These are phyloP conservation scores for Rhincodon typus DNA, from an alignment of 2,797 vertebrate genomes.

Conservation along the genomic window DNA sequence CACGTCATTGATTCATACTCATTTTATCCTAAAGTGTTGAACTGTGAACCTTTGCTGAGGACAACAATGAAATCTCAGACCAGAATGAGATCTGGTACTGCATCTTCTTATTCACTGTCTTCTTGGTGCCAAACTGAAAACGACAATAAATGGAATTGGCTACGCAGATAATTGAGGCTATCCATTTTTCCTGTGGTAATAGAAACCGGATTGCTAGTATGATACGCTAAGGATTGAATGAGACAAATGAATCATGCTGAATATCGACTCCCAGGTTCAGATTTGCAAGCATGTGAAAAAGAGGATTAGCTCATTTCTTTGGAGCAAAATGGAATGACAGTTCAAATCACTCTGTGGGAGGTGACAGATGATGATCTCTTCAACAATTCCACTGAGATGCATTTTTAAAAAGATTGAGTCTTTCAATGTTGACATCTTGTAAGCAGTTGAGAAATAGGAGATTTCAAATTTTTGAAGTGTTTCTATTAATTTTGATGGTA, in stretches of 20 bases:
- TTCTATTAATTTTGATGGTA: slow-evolving; percentile 16
- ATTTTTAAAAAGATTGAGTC: slow-evolving; percentile 14
- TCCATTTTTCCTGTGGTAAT: neutral
- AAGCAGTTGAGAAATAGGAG: neutral
- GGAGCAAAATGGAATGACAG: slow-evolving; percentile 23
- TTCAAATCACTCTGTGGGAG: slow-evolving; percentile 30
- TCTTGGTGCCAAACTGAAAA: neutral
- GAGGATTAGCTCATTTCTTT: neutral
- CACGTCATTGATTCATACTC: neutral
- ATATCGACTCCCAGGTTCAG: neutral
- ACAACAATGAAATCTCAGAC: neutral
- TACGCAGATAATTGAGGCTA: neutral
- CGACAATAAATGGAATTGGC: neutral
- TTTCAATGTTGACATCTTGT: slow-evolving; percentile 13
- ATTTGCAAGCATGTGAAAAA: neutral
- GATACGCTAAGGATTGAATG: neutral
- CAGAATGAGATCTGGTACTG: neutral
- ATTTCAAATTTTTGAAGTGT: slow-evolving; percentile 5
- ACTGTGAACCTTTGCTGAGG: neutral
- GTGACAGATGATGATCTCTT: neutral
- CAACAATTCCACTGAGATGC: slow-evolving; percentile 26
- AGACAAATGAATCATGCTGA: slow-evolving; percentile 24
- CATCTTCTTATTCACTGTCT: neutral
- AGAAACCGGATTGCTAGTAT: neutral
- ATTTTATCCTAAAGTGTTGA: neutral